Evolutionary conservation across 53 echinoderm and acorn worm species (phyloP).

Genomic region (Patiria pectinifera): DNA sequence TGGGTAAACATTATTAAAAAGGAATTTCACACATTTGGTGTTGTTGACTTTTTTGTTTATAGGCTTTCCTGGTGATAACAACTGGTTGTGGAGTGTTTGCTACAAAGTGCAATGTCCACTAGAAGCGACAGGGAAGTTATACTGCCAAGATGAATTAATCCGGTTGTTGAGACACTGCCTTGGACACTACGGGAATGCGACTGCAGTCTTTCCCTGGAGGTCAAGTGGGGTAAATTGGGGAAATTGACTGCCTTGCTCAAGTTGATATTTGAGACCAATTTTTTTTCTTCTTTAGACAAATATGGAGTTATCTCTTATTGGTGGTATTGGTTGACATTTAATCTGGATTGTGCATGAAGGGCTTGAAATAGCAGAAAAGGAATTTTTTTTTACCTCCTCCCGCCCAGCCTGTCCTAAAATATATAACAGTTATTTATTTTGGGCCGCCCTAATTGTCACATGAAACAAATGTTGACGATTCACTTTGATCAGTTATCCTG

Average conservation of each 20-base stretch:
- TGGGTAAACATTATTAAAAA: slow-evolving; percentile 20
- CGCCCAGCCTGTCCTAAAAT: too few species aligned
- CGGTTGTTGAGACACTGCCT: not conserved
- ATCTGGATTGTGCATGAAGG: too few species aligned
- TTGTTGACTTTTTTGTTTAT: slow-evolving; percentile 7
- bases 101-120: not conserved
- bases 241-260: not conserved
- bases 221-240: not conserved
- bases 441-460: too few species aligned
- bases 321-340: too few species aligned
- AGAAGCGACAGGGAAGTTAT: not conserved
- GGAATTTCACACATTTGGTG: slow-evolving; percentile 23
- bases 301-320: too few species aligned
- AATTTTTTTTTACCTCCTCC: too few species aligned
- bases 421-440: too few species aligned
- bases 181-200: not conserved
- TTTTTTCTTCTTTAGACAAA: too few species aligned
- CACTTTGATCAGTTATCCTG: too few species aligned
- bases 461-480: too few species aligned
- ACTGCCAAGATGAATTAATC: not conserved
- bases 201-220: not conserved
- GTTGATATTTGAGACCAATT: too few species aligned
- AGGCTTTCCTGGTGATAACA: slow-evolving; percentile 22
- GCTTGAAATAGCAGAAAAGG: too few species aligned
- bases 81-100: not conserved